phyloP scores from a whole-genome alignment of 2,797 vertebrate genomes.

The Otolemur crassicaudatus region DNA sequence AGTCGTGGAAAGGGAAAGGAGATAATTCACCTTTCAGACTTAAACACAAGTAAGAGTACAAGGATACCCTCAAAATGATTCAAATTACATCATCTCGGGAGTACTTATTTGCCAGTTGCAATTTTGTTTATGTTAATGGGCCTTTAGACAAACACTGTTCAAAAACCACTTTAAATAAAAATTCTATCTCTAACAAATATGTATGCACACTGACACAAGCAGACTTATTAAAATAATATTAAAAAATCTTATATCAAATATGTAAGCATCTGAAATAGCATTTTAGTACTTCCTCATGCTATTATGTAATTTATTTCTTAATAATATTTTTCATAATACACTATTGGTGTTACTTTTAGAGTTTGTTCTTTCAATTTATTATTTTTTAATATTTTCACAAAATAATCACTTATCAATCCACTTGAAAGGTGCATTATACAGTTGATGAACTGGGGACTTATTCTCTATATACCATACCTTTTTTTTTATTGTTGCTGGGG shows the following conservation, averaged over 20 bases:
- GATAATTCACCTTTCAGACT: neutral
- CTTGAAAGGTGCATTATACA: neutral
- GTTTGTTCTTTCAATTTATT: neutral
- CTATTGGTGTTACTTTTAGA: neutral
- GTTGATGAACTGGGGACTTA: neutral
- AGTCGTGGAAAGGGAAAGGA: neutral
- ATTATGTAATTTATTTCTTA: neutral
- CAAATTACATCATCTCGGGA: neutral
- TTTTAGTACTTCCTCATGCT: neutral
- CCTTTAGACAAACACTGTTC: neutral
- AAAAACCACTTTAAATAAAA: conserved; percentile 26
- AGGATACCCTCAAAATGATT: neutral
- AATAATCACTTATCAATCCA: neutral
- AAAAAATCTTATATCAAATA: neutral
- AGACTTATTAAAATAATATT: neutral
- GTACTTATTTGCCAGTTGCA: neutral
- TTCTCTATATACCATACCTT: neutral
- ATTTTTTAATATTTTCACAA: conserved; percentile 17
- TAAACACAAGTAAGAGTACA: neutral
- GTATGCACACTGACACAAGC: neutral
- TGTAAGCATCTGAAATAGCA: neutral
- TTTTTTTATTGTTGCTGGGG: neutral
- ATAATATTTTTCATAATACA: neutral
- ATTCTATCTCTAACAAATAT: neutral
- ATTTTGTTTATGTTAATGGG: neutral